phyloP scores from a whole-genome alignment of 2,113 vertebrate genomes.

The Dasyprocta punctata region DNA sequence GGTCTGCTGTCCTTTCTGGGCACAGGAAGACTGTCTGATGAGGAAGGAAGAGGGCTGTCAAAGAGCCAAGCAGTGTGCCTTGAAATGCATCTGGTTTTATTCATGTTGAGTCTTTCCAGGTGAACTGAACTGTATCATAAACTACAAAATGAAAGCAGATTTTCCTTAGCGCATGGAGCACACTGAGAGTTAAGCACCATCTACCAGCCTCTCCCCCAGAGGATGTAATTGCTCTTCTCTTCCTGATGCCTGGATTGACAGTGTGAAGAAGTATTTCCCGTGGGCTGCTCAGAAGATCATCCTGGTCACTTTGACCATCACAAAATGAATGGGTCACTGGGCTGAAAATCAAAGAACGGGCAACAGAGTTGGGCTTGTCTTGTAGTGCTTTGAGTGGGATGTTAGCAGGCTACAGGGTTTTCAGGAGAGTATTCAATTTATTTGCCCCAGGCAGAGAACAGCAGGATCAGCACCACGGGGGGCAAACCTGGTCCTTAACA shows the following conservation, averaged over 20 bases:
- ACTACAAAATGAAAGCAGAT: conserved; percentile 73
- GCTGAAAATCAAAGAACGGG: neutral
- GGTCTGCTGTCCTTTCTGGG: neutral
- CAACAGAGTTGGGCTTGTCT: neutral
- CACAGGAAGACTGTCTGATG: conserved; percentile 24
- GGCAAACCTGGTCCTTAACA: neutral
- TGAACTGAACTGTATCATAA: conserved; percentile 77
- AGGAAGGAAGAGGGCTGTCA: conserved; percentile 65
- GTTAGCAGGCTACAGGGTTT: neutral
- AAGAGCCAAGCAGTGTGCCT: conserved; percentile 53
- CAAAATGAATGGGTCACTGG: neutral
- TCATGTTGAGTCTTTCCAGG: conserved; percentile 82
- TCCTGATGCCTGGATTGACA: too few species aligned
- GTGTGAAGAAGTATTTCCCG: neutral
- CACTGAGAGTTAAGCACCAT: fast-evolving
- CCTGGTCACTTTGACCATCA: neutral
- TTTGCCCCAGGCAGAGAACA: neutral
- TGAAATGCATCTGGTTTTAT: conserved; percentile 73
- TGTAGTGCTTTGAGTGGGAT: neutral
- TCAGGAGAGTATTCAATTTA: neutral
- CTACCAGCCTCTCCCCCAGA: neutral
- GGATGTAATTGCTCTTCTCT: neutral
- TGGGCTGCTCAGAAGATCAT: neutral
- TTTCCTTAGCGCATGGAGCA: conserved; percentile 10
- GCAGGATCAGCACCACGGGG: neutral